Conservation (phyloP, 2,888 invertebrate genomes). For the Neoscelio sp. region DNA sequence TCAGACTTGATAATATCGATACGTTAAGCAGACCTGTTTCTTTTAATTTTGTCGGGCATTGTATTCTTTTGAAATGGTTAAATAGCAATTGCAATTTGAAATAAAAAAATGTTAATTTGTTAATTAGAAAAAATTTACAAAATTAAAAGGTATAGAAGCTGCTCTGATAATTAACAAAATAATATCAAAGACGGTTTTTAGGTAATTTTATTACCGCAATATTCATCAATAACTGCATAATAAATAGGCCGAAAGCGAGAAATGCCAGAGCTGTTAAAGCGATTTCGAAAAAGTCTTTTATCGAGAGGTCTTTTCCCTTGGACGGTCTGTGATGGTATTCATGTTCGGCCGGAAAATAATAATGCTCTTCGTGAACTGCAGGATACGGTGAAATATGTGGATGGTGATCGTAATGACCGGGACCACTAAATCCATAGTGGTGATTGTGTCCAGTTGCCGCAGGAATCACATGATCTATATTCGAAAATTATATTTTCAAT, state of each 20-base stretch:
- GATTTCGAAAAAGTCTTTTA: constrained; percentile 91
- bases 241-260: constrained; percentile 91
- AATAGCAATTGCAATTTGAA: not conserved
- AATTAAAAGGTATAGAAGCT: too few species aligned
- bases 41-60: too few species aligned
- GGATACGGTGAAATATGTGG: constrained; percentile 70
- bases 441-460: constrained; percentile 76
- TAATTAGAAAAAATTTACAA: too few species aligned
- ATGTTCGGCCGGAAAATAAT: constrained; percentile 69
- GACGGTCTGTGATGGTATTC: constrained; percentile 77
- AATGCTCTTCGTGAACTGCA: constrained; percentile 78
- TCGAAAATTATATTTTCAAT: constrained; percentile 59
- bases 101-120: too few species aligned
- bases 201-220: constrained; percentile 86
- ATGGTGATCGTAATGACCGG: constrained; percentile 69
- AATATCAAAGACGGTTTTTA: too few species aligned
- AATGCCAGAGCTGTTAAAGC: constrained; percentile 92
- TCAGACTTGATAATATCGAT: too few species aligned
- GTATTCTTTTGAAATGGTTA: too few species aligned
- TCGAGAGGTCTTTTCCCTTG: constrained; percentile 86
- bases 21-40: too few species aligned
- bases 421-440: constrained; percentile 69
- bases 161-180: too few species aligned
- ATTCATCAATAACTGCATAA: constrained; percentile 91
- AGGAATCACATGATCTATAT: constrained; percentile 72